Percentiles rank a stretch among this genome's conserved stretches.
phyloP scores from a whole-genome alignment of 2,797 vertebrate genomes.

The Thripadectes ignobilis region DNA sequence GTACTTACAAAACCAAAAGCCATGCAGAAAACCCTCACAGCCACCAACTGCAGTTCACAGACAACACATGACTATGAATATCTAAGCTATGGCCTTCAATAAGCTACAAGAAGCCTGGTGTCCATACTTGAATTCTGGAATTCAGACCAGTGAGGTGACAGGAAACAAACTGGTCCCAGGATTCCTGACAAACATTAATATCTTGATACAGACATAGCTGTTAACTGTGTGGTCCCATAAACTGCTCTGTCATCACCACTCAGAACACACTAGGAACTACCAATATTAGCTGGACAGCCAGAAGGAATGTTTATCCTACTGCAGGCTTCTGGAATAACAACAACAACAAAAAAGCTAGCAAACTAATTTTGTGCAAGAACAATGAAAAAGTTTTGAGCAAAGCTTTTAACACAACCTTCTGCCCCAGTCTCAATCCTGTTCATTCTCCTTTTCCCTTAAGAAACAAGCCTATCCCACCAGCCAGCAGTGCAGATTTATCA shows the following conservation, averaged over 20 bases:
- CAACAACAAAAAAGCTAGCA: background rate
- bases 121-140: background rate
- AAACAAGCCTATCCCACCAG: background rate
- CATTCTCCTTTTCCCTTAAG: background rate
- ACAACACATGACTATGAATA: fast-evolving
- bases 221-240: background rate
- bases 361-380: background rate
- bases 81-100: background rate
- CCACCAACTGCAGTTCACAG: background rate
- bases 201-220: background rate
- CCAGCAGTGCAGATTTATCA: background rate
- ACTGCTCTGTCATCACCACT: background rate
- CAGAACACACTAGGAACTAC: background rate
- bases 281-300: background rate
- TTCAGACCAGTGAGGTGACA: background rate
- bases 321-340: background rate
- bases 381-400: background rate
- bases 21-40: background rate
- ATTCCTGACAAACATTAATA: background rate
- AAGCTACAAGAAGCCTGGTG: background rate
- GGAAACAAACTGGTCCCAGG: background rate
- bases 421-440: background rate
- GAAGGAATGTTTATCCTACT: background rate
- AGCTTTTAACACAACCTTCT: background rate
- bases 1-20: background rate